Conservation (phyloP, 2,797 vertebrate genomes). For the Gymnodraco acuticeps region DNA sequence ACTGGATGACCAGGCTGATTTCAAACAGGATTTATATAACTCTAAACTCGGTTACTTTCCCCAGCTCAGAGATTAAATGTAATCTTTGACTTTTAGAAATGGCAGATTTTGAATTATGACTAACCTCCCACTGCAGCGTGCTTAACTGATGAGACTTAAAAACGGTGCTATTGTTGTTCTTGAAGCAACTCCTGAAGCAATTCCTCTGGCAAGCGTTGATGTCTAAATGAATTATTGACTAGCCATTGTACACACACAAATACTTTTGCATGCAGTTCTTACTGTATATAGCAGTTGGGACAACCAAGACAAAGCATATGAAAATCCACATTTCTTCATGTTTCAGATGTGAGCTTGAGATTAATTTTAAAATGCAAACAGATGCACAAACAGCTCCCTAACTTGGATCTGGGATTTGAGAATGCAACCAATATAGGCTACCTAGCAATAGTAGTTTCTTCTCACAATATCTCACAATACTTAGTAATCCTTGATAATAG, state of each 20-base stretch:
- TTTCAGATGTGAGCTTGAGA: slow-evolving; percentile 49
- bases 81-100: slow-evolving; percentile 35
- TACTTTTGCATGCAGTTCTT: slow-evolving; percentile 11
- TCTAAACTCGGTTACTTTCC: slow-evolving; percentile 17
- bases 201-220: slow-evolving; percentile 35
- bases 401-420: slow-evolving; percentile 28
- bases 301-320: slow-evolving; percentile 42
- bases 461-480: slow-evolving; percentile 1
- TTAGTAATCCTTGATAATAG: slow-evolving; percentile 12
- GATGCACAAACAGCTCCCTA: slow-evolving; percentile 22
- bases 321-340: slow-evolving; percentile 37
- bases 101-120: slow-evolving; percentile 32
- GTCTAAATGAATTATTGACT: slow-evolving; percentile 52
- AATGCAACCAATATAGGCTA: not conserved
- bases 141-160: slow-evolving; percentile 20
- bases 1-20: slow-evolving; percentile 26
- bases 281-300: slow-evolving; percentile 16
- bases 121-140: slow-evolving; percentile 21
- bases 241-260: slow-evolving; percentile 42
- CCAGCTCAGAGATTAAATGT: slow-evolving; percentile 21
- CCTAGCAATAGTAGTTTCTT: slow-evolving; percentile 7
- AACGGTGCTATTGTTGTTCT: slow-evolving; percentile 40
- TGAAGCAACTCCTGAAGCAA: slow-evolving; percentile 37
- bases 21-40: slow-evolving; percentile 29
- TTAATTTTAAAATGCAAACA: slow-evolving; percentile 40